Percentiles rank a stretch among this genome's conserved stretches.
phyloP scores from a whole-genome alignment of 2,797 vertebrate species.

The Poliocrania exsul region DNA sequence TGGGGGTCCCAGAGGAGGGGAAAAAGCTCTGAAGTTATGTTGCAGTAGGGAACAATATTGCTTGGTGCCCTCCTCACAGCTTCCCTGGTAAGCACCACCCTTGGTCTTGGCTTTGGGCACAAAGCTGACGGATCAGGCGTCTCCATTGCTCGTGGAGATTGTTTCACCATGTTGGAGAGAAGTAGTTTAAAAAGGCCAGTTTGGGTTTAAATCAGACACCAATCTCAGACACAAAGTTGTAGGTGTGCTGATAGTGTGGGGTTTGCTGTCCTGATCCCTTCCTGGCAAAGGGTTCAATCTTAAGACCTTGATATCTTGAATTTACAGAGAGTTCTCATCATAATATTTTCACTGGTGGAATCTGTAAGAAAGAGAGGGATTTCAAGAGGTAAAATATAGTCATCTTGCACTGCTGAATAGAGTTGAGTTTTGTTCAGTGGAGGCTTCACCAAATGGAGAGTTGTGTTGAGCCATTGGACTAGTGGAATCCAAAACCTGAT shows the following conservation, averaged over 20 bases:
- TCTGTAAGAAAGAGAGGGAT: not conserved
- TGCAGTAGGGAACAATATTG: rapidly evolving
- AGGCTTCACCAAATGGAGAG: not conserved
- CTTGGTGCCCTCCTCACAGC: not conserved
- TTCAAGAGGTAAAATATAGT: not conserved
- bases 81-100: not conserved
- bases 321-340: not conserved
- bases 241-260: not conserved
- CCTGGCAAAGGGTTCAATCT: not conserved
- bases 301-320: not conserved
- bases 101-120: not conserved
- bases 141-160: not conserved
- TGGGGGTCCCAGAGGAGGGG: not conserved
- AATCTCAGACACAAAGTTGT: rapidly evolving
- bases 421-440: not conserved
- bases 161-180: not conserved
- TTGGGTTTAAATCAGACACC: not conserved
- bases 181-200: not conserved
- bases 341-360: not conserved
- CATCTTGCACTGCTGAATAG: not conserved
- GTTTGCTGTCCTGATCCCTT: not conserved
- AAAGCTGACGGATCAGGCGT: not conserved
- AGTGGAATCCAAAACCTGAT: not conserved
- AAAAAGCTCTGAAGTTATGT: not conserved
- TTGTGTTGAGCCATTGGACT: not conserved